Evolutionary conservation across 2,888 invertebrate genomes (phyloP).

Genomic region (Limulus polyphemus): DNA sequence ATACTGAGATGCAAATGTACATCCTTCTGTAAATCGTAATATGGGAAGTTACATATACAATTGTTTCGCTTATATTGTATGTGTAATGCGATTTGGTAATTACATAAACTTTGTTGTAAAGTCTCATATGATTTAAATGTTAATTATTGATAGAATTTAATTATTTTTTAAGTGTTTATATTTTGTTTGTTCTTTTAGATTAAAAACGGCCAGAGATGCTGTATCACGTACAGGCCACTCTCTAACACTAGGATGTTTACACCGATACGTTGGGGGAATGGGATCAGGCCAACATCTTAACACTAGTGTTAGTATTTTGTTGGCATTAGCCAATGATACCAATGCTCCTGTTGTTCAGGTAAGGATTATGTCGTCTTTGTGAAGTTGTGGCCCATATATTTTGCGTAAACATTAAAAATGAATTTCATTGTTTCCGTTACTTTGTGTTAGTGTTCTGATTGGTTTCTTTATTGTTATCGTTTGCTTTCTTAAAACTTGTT

Average conservation of each 20-base stretch:
- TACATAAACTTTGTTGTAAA: no score
- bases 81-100: no score
- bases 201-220: conserved; percentile 74
- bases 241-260: conserved; percentile 87
- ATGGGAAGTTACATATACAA: no score
- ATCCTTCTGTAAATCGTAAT: no score
- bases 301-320: conserved; percentile 82
- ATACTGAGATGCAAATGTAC: no score
- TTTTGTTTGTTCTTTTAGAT: conserved; percentile 29
- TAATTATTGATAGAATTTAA: background rate
- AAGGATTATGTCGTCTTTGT: conserved; percentile 9
- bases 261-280: conserved; percentile 89
- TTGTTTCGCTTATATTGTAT: no score
- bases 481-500: no score
- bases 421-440: no score
- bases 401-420: no score
- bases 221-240: conserved; percentile 72
- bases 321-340: conserved; percentile 86
- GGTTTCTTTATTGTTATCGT: no score
- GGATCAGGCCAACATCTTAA: conserved; percentile 88
- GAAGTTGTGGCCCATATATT: no score
- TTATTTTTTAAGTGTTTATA: background rate
- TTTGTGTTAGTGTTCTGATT: no score
- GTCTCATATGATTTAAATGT: background rate
- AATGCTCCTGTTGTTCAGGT: conserved; percentile 90